Base-by-base conservation (phyloP, 2,888 invertebrate species). In the Tachina fera region DNA sequence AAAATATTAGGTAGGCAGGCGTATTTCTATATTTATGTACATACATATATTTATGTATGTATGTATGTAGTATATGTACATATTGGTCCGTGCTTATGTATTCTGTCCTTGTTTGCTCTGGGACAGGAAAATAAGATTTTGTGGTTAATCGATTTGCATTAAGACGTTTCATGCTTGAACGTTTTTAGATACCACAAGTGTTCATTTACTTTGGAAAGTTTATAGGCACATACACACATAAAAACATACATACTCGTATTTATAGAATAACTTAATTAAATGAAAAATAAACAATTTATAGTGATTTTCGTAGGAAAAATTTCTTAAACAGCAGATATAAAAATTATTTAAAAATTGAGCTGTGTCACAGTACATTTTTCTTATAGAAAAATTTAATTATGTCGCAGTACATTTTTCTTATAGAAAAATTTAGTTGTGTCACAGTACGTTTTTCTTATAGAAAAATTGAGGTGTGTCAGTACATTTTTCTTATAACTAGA, bases 71-170 rank as follows among this genome's bases (percentile, higher is more conserved):
- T 43, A 31, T 13, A n/a, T n/a, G n/a, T n/a, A n/a, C n/a, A n/a
- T n/a, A n/a, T n/a, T n/a, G n/a, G n/a, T n/a, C n/a, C n/a, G n/a
- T 68, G 16, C 72, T n/a, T 41, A 9, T 47, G 51, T 78, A 14
- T 60, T 13, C 47, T 49, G n/a, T 22, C 31, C 31, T 56, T 14
- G 51, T 65, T 60, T 56, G 6, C 47, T 56, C 63, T 45, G 71
- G 43, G 58, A 43, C 71, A 63, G 75, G 53, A 43, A 65, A 65
- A 56, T 68, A 16, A 47, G 39, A 47, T 22, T 58, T 75, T 70
- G 61, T 41, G 75, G 56, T 56, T 49, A 82, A 71, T 76, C 53
- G 76, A 80, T 75, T 60, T 67, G 8, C 31, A 60, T 51, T n/a
- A 10, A 61, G 51, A 41, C 39, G 13, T 72, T 65, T 31, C n/a